Base-by-base conservation (phyloP, 1,140 invertebrate species). In the Chelonus insularis region DNA sequence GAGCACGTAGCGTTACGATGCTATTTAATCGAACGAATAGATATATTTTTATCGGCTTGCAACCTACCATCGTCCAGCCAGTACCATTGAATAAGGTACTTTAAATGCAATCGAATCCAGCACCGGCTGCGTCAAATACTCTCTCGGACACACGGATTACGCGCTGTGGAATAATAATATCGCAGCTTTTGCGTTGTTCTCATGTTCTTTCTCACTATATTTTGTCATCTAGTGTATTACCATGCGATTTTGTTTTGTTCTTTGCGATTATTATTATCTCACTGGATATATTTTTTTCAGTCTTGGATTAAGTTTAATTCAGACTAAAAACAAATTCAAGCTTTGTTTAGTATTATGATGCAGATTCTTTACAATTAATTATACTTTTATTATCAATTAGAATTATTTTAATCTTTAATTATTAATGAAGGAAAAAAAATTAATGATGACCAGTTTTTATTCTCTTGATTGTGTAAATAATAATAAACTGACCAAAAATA, bases 111-210 rank as follows among this genome's bases (percentile, higher is more conserved):
- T 71, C 57, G 69, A 68, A 71, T 70, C 60, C 57, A 55, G 39
- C 67, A 58, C 60, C 55, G 45, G 48, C 62, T 68, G 66, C 51
- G 66, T 70, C 63, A 67, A 73, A 73, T 73, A 70, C 70, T 74
- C 69, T 63, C 51, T 37, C 50, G 41, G 45, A 67, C 51, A 58
- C 54, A 54, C 29, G 60, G 64, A 72, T 69, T 68, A 73, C 65
- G 57, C 64, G 54, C 50, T 65, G 61, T 68, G 54, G 65, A 73
- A 75, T 75, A 74, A 71, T 72, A 73, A 75, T 68, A 68, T 60
- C 65, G 64, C 63, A 47, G 54, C 48, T 43, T 66, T 65, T 55
- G 9, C 32, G 21, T 37, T 39, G 34, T 36, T 11, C 34, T 14
- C n/a, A 9, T 11, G 18, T 37, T 20, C 20, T 18, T 36, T 18